A percentile compares a stretch with the other conserved stretches of the same genome.
Evolutionary conservation across 1,140 invertebrate species (phyloP).

Genomic region (Hyphantria cunea): DNA sequence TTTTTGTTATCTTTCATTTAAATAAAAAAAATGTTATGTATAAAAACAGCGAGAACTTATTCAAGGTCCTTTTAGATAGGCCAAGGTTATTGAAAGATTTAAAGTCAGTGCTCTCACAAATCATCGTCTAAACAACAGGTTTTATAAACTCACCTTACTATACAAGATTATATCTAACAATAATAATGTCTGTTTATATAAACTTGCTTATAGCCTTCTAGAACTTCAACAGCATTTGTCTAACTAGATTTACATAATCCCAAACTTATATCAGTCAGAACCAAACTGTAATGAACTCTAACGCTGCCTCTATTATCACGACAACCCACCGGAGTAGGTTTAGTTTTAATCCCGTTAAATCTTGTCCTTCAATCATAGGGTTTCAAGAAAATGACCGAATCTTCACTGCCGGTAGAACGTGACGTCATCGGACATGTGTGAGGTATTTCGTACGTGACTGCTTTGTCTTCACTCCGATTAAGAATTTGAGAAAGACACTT

Average conservation of each 20-base stretch:
- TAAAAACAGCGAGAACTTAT: too few species aligned
- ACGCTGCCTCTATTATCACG: slow-evolving; percentile 5
- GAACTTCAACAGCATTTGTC: too few species aligned
- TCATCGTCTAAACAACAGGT: too few species aligned
- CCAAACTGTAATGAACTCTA: slow-evolving; percentile 11
- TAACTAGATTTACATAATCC: neutral
- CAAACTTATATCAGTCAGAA: neutral
- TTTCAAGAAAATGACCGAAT: slow-evolving; percentile 13
- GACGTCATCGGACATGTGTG: slow-evolving; percentile 1
- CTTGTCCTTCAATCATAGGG: slow-evolving; percentile 23
- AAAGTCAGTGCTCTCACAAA: too few species aligned
- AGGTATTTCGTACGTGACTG: slow-evolving; percentile 6
- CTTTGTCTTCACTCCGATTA: slow-evolving; percentile 2
- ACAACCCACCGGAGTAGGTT: neutral
- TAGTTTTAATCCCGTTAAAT: slow-evolving; percentile 28
- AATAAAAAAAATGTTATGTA: too few species aligned
- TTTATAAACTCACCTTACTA: too few species aligned
- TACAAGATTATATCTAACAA: too few species aligned
- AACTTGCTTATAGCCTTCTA: too few species aligned
- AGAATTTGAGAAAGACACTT: neutral
- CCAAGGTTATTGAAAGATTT: too few species aligned
- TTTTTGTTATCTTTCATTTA: too few species aligned
- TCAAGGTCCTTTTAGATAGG: too few species aligned
- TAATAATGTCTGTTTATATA: too few species aligned
- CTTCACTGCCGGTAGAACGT: slow-evolving; percentile 11